Base-by-base conservation (phyloP, 2,797 vertebrate genomes). In the Naso thynnoides region DNA sequence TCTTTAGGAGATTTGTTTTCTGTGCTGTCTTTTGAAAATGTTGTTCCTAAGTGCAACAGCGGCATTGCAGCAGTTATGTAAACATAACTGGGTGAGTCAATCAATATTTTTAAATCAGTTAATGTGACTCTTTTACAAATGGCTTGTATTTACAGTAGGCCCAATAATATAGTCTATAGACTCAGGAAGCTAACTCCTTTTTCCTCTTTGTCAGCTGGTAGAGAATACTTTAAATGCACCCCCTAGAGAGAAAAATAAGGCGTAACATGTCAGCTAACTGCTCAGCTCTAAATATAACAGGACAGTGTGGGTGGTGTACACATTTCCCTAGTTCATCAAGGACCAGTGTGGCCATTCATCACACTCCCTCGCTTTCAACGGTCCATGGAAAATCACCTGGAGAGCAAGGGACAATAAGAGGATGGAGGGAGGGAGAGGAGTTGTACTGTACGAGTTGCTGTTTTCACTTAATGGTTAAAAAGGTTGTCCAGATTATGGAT, bases 281-380 rank as follows among this genome's bases (percentile, higher is more conserved):
- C 64, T 75, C 54, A 31, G 47, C 33, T 82, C 49, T 85, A 58
- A 79, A 74, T 73, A 78, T 76, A 87, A 80, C 60, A 50, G 39
- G 73, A 76, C 24, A 14, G 60, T 54, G 60, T 60, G 77, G 82
- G 64, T 31, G 53, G 75, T 42, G 47, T 29, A 67, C 53, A 76
- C 44, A 39, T 74, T 78, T 72, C 47, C 65, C 19, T 21, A 68
- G 72, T 83, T 88, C 81, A 74, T 81, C 61, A 41, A 61, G 66
- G 44, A 66, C 59, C 50, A 15, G 8, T 59, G 23, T 0, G 27
- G 82, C 78, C 85, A 88, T 91, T 89, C 50, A 87, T 91, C 90
- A 91, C 76, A 72, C 60, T 48, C 33, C 50, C 39, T 52, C 66
- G 72, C 53, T 63, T 33, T 83, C 60, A 75, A 36, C 69, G 75